These are phyloP conservation scores for Subacronicta megacephala DNA, from an alignment of 2,888 invertebrate species.

Conservation along the genomic window DNA sequence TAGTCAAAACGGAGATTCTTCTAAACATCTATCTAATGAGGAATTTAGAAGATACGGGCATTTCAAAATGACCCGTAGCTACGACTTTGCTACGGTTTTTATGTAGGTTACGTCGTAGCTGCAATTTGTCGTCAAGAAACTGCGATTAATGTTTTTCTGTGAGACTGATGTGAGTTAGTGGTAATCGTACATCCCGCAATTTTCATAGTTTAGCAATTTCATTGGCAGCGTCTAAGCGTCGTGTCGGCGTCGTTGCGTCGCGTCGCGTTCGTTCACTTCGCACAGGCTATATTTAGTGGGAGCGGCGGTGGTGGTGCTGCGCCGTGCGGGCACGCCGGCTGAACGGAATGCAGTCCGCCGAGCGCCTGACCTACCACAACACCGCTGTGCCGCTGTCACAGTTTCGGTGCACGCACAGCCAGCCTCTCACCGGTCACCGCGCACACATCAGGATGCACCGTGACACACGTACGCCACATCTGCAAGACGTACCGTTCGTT, in stretches of 20 bases:
- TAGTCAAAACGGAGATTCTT: not conserved
- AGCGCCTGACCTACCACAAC: slow-evolving; percentile 82
- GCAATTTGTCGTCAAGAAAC: slow-evolving; percentile 23
- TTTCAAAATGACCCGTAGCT: not conserved
- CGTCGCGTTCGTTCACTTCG: slow-evolving; percentile 84
- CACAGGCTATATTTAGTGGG: slow-evolving; percentile 86
- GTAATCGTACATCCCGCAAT: slow-evolving; percentile 32
- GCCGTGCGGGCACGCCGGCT: slow-evolving; percentile 66
- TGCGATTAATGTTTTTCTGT: slow-evolving; percentile 36
- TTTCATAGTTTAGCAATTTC: slow-evolving; percentile 56
- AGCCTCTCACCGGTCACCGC: slow-evolving; percentile 66
- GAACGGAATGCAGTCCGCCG: slow-evolving; percentile 79
- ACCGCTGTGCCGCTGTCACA: slow-evolving; percentile 79
- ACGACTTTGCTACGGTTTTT: slow-evolving; percentile 14
- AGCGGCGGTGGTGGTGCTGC: slow-evolving; percentile 65
- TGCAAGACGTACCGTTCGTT: slow-evolving; percentile 41
- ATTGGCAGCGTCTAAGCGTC: slow-evolving; percentile 54
- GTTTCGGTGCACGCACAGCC: slow-evolving; percentile 80
- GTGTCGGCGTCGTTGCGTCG: slow-evolving; percentile 54
- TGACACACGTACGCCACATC: slow-evolving; percentile 44
- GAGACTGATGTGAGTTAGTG: slow-evolving; percentile 19
- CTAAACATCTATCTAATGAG: too few relatives aligned
- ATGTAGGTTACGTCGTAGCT: slow-evolving; percentile 21
- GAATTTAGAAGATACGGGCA: too few relatives aligned
- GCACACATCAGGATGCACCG: slow-evolving; percentile 45